These are phyloP conservation scores for Polydesmus complanatus DNA, from an alignment of 2,888 invertebrate genomes.

Conservation along the genomic window DNA sequence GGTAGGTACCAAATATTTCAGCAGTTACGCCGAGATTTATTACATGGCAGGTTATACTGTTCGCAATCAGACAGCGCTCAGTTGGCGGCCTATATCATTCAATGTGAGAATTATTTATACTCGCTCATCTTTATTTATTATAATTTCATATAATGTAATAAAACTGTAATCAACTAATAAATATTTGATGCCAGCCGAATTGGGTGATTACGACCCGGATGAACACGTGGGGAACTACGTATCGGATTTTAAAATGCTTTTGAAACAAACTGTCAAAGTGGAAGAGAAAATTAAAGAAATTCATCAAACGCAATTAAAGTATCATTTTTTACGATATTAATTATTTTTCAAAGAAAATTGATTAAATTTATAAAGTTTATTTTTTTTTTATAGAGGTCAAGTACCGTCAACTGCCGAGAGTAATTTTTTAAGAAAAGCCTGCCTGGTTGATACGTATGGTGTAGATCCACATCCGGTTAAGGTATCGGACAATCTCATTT, in stretches of 20 bases:
- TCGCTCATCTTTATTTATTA: too few relatives aligned
- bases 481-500: too few relatives aligned
- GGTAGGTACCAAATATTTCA: constrained; percentile 76
- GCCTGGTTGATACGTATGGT: constrained; percentile 87
- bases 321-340: neutral
- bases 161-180: too few relatives aligned
- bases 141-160: too few relatives aligned
- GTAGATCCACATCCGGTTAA: constrained; percentile 97
- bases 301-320: constrained; percentile 67
- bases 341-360: constrained; percentile 19
- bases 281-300: constrained; percentile 87
- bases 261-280: constrained; percentile 80
- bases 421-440: constrained; percentile 78
- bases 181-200: constrained; percentile 52
- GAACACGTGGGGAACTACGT: constrained; percentile 81
- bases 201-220: constrained; percentile 84
- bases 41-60: constrained; percentile 88
- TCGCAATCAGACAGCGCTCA: constrained; percentile 76
- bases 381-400: constrained; percentile 46
- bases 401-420: constrained; percentile 75
- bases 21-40: constrained; percentile 82
- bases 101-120: constrained; percentile 51
- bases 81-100: constrained; percentile 79
- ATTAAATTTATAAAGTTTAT: constrained; percentile 7
- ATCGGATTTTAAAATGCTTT: constrained; percentile 72